Base-by-base conservation (phyloP, 2,113 vertebrate genomes). In the Sardina pilchardus region DNA sequence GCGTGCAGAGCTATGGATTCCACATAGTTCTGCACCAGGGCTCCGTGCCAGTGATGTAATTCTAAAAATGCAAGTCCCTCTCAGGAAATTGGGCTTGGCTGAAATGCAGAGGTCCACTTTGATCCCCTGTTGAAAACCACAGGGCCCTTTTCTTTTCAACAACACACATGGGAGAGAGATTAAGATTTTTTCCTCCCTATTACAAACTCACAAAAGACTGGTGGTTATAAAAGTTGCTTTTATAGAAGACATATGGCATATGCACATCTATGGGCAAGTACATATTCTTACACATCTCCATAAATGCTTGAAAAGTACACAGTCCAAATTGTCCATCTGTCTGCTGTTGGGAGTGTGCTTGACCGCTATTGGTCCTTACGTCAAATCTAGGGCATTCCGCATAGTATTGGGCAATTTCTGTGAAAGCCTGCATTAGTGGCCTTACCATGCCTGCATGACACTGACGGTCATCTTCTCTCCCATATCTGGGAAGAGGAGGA, bases 21-120 rank as follows among this genome's bases (percentile, higher is more conserved):
- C 81, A 83, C 59, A 42, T 75, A 47, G 78, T 90, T 87, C 59
- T 34, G 44, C 48, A 82, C 85, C 81, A 42, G 47, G 8, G 63
- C 36, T 63, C 56, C 39, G 8, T 8, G 10, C 53, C 85, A 44
- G 81, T 42, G 43, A 59, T 75, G 84, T 24, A 83, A 81, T 47
- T 30, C 53, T 10, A 59, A 85, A 17, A 53, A 81, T 42, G 56
- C 83, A 7, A 82, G 14, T 19, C 81, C 67, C 83, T 75, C 82
- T 82, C 21, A 42, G 82, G 39, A 39, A 87, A 81, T 85, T n/a
- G 81, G 85, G 17, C 63, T 85, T 81, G 26, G 88, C 48, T 78
- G 71, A 78, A 78, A 78, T 36, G 71, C 71, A 78, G 71, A 78
- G 71, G 71, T 78, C 71, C 34, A 39, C 71, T 78, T 78, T 78